Conservation (phyloP, 2,888 invertebrate genomes). For the Odontothrips loti region DNA sequence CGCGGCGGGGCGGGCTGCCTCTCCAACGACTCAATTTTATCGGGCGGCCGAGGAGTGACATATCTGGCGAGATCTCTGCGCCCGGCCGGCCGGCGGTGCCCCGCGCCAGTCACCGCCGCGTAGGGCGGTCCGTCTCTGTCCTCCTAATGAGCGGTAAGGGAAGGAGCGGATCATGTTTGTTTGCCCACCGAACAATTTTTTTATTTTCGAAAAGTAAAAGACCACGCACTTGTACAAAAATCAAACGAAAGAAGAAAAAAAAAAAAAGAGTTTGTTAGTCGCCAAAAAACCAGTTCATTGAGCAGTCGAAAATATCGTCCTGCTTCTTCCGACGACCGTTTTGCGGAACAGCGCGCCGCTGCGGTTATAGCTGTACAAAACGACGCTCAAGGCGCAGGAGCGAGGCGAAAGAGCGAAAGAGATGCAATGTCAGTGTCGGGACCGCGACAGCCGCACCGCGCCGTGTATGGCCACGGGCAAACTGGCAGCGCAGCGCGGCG, state of each 20-base stretch:
- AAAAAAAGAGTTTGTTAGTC: too few relatives aligned
- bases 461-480: conserved; percentile 1
- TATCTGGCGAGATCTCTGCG: conserved; percentile 6
- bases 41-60: not conserved
- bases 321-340: too few relatives aligned
- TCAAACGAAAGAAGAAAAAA: not conserved
- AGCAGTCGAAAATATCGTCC: not conserved
- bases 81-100: not conserved
- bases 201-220: not conserved
- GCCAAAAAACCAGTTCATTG: too few relatives aligned
- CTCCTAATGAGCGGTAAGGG: not conserved
- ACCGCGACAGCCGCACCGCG: not conserved
- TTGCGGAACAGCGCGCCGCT: too few relatives aligned
- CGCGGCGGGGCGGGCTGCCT: not conserved
- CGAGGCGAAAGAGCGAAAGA: not conserved
- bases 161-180: not conserved
- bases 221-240: not conserved
- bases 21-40: conserved; percentile 1
- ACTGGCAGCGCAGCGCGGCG: not conserved
- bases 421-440: not conserved
- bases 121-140: too few relatives aligned
- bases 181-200: not conserved
- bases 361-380: too few relatives aligned
- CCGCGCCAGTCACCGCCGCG: too few relatives aligned
- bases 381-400: not conserved